A percentile compares a stretch with the other conserved stretches of the same genome.
phyloP scores from a whole-genome alignment of 2,797 vertebrate genomes.

The Hemibagrus guttatus region DNA sequence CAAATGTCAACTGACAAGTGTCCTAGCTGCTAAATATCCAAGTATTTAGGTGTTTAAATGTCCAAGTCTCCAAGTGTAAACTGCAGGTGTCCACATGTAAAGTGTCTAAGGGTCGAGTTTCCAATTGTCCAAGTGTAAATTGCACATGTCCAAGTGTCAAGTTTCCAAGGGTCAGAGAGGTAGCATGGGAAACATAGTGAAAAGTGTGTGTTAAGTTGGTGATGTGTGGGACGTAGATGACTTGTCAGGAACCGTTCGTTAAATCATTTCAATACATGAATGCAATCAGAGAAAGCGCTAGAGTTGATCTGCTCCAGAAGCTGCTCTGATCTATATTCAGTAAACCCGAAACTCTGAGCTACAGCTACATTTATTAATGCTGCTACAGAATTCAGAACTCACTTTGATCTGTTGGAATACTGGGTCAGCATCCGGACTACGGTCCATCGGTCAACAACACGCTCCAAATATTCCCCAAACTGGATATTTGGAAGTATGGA shows the following conservation, averaged over 20 bases:
- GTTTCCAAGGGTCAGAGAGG: background rate
- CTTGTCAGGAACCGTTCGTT: background rate
- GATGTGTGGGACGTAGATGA: background rate
- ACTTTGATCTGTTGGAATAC: background rate
- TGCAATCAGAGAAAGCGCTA: background rate
- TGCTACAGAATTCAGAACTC: background rate
- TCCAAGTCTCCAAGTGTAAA: background rate
- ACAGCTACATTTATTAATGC: background rate
- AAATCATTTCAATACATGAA: background rate
- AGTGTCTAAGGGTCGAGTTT: background rate
- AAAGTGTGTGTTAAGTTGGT: background rate
- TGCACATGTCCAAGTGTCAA: background rate
- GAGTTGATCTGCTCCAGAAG: background rate
- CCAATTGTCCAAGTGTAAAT: background rate
- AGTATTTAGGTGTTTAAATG: too few species aligned
- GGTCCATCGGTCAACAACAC: background rate
- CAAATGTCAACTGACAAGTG: too few species aligned
- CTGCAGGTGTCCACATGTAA: too few species aligned
- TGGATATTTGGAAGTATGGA: background rate
- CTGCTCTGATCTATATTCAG: background rate
- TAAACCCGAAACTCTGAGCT: background rate
- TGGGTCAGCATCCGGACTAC: background rate
- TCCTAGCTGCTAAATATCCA: too few species aligned
- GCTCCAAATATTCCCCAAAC: background rate
- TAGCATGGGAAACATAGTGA: background rate